Base-by-base conservation (phyloP, 2,797 vertebrate species). In the Prunella strophiata region DNA sequence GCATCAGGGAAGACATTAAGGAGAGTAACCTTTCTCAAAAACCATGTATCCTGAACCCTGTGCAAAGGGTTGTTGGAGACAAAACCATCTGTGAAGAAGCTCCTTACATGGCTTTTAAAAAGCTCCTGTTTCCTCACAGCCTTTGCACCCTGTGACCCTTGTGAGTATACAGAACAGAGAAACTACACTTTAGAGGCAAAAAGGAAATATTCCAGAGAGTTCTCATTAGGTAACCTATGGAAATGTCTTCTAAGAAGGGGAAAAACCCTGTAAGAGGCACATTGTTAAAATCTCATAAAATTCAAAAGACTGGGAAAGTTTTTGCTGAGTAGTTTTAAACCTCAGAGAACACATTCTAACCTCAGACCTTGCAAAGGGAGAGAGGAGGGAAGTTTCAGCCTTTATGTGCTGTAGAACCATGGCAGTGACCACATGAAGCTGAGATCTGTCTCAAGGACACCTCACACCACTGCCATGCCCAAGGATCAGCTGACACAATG, bases 261-360 rank as follows among this genome's bases (percentile, higher is more conserved):
- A 54, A 62, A 54, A 62, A 7, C 0, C 3, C 11, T 9, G 1
- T 3, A 57, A n/a, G 16, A 57, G 5, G 17, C 18, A 66, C 40
- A 62, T 54, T 2, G 15, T 29, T 38, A 81, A 50, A 68, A 78
- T 51, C 4, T 57, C 45, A 54, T 50, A 55, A 67, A 51, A 78
- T 71, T 48, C 25, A 40, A 30, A 73, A 79, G 29, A 74, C 3
- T 63, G 38, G 18, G 19, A 20, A 79, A 30, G 25, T 4, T 85
- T 85, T 77, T 57, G 26, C 36, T 93, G 40, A 48, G 21, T n/a
- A 58, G 7, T 70, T 85, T 50, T 40, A 93, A 71, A 82, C 27
- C 48, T 85, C 74, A 73, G 32, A 16, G 29, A 85, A 79, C 7
- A 26, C 22, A 32, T 58, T 38, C 42, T 73, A 67, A 34, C 45